Base-by-base conservation (phyloP, 2,113 vertebrate species). In the Oceanites oceanicus region DNA sequence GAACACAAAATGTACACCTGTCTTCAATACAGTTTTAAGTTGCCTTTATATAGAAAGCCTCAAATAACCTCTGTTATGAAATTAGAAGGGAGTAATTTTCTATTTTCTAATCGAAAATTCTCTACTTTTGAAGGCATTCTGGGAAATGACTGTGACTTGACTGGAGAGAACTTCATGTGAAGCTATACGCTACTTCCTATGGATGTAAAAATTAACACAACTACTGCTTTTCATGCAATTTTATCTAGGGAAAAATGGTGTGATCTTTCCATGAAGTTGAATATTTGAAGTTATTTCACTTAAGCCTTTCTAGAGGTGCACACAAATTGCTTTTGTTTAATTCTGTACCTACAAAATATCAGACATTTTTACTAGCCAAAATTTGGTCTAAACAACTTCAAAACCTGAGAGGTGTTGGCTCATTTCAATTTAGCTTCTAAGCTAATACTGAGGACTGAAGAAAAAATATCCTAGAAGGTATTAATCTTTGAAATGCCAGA, bases 121-220 rank as follows among this genome's bases (percentile, higher is more conserved):
- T 53, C 30, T 34, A 1, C 19, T 76, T 89, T 23, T 53, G 34
- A 79, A 86, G 23, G n/a, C 18, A 61, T 47, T 84, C 49, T 87
- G 72, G 62, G 76, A 96, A 95, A 44, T 66, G 3, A 30, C 67
- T 70, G n/a, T 16, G 12, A 75, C 20, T 26, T 49, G 19, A 61
- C 74, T 65, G 79, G 29, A 78, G 61, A 90, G 72, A 75, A 47
- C 61, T 88, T 59, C 22, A 12, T 10, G 21, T 62, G 74, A 61
- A 82, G 50, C 8, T 38, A 44, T n/a, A 8, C 6, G 11, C 32
- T 82, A 34, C 76, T 61, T 96, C 47, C n/a, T 25, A 23, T 3
- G 65, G 63, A 81, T 62, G 68, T 17, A 92, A 76, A 93, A 96
- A 74, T 71, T 87, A 95, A 96, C 55, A 82, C 91, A 65, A 65